A percentile compares a stretch with the other conserved stretches of the same genome.
Evolutionary conservation across 2,888 invertebrate species (phyloP).

Genomic region (Trachelus stipa): DNA sequence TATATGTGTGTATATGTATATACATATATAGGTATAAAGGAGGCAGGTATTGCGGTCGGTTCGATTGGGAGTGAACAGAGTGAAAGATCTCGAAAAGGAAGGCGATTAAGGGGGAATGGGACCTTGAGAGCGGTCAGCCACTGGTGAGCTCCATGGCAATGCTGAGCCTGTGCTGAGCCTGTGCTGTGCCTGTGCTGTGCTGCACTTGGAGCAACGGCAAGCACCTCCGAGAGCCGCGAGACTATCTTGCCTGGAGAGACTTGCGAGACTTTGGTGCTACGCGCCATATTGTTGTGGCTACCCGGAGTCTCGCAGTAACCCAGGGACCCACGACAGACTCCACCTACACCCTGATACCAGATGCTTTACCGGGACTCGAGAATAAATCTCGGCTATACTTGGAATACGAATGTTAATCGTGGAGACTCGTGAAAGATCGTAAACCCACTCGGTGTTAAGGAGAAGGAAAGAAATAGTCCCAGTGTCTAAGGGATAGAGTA

Average conservation of each 20-base stretch:
- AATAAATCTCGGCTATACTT: no score
- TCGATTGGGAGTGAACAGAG: conserved; percentile 52
- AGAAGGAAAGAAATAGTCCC: no score
- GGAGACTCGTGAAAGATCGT: no score
- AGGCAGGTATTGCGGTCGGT: conserved; percentile 38
- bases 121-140: conserved; percentile 65
- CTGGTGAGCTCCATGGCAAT: conserved; percentile 38
- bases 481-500: no score
- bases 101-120: conserved; percentile 52
- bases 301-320: conserved; percentile 14
- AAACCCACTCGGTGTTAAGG: no score
- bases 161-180: conserved; percentile 16
- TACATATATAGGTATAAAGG: conserved; percentile 12
- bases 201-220: conserved; percentile 7
- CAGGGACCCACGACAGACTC: no score
- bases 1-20: conserved; percentile 2
- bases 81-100: conserved; percentile 59
- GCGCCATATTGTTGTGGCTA: conserved; percentile 25
- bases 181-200: neutral
- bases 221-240: no score
- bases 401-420: no score
- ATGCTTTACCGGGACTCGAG: no score
- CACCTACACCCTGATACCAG: no score
- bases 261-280: neutral
- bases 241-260: no score